Base-by-base conservation (phyloP, 2,888 invertebrate species). In the Harpalus rubripes region DNA sequence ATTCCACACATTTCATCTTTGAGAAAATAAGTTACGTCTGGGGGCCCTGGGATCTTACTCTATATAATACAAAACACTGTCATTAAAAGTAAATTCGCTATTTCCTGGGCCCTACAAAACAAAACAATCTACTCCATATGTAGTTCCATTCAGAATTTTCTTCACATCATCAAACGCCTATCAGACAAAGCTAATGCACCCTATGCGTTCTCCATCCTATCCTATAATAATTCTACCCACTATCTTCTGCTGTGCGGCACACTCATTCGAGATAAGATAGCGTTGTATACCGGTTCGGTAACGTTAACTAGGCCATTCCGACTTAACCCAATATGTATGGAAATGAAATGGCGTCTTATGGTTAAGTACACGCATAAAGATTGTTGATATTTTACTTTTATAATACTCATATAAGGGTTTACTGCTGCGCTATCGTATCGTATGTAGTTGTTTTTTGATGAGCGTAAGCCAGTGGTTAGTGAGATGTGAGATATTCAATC, bases 291-390 rank as follows among this genome's bases (percentile, higher is more conserved):
- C 63, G 81, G 65, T 18, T 81, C 81, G 65, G 65, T 41, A 15
- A 61, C 44, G 65, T 22, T 72, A 81, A 81, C 81, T 81, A 81
- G 81, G 81, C 44, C 81, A 81, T 81, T 56, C 39, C 52, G 52
- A 68, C 81, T 56, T 68, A 72, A 59, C 81, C 72, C 81, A 81
- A 81, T 81, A 81, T 81, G 81, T 81, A 81, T 81, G 81, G 44
- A 81, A 81, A 81, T 81, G 32, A 81, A 72, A 81, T 81, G 65
- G 81, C 52, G 58, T 68, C 58, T 72, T 81, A 81, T 81, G 32
- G 68, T 81, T 81, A 68, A 81, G 72, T 68, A 15, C 22, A 68
- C 68, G 72, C 58, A 81, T 81, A 81, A 81, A 81, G 81, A 81
- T 81, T 81, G 68, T 72, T 81, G 81, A 81, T 81, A 81, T 81